Conservation (phyloP, 2,888 invertebrate species). For the Hypercompe scribonia region DNA sequence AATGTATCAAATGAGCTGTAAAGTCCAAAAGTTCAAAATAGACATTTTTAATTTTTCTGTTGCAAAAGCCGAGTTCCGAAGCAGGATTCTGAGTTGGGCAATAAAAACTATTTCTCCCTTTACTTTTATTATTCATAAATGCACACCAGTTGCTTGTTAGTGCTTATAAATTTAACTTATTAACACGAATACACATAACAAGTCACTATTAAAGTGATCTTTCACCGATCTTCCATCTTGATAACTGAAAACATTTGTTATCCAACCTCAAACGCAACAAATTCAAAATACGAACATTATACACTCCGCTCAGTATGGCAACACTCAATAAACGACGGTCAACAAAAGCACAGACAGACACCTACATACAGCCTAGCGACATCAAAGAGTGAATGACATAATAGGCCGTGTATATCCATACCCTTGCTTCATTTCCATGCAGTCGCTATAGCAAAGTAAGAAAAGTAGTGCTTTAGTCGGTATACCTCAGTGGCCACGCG, state of each 20-base stretch:
- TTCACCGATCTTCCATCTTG: not conserved
- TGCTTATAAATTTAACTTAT: too few species aligned
- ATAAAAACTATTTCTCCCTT: too few species aligned
- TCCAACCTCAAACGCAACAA: constrained; percentile 23
- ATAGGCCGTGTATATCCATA: constrained; percentile 68
- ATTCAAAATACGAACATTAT: constrained; percentile 14
- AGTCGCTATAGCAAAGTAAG: constrained; percentile 53
- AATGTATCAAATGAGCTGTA: not conserved
- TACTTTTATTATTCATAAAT: too few species aligned
- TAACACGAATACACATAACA: too few species aligned
- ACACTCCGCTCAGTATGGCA: constrained; percentile 39
- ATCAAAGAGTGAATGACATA: constrained; percentile 84
- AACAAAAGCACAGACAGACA: constrained; percentile 51
- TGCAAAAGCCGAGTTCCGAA: too few species aligned
- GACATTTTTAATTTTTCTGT: too few species aligned
- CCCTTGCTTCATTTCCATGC: constrained; percentile 49
- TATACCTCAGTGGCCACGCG: constrained; percentile 74
- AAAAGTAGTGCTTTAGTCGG: constrained; percentile 60
- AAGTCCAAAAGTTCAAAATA: too few species aligned
- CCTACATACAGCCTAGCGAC: constrained; percentile 57
- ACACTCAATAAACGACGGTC: constrained; percentile 52
- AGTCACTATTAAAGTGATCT: not conserved
- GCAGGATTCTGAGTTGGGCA: too few species aligned
- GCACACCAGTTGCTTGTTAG: too few species aligned
- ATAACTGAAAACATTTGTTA: not conserved